These are phyloP conservation scores for Drusus annulatus DNA, from an alignment of 1,140 invertebrate genomes.

Conservation along the genomic window DNA sequence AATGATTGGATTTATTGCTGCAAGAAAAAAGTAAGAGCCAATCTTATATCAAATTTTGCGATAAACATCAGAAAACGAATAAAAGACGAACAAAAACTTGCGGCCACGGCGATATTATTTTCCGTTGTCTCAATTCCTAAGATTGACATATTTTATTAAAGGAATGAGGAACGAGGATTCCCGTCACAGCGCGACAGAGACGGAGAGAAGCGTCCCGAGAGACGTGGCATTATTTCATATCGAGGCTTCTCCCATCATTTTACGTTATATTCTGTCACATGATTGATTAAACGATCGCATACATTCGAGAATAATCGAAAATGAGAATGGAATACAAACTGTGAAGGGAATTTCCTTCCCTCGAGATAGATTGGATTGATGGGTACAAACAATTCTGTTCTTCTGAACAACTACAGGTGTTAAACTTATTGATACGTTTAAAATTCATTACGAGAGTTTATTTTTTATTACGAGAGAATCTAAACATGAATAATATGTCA, in stretches of 20 bases:
- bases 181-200: constrained; percentile 45
- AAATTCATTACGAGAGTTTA: no score
- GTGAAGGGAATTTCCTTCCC: background rate
- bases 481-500: no score
- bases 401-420: no score
- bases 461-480: no score
- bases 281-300: constrained; percentile 37
- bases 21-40: no score
- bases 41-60: no score
- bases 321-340: background rate
- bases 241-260: constrained; percentile 23
- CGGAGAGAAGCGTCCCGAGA: constrained; percentile 25
- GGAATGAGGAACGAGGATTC: constrained; percentile 43
- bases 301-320: constrained; percentile 4
- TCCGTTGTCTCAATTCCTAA: constrained; percentile 33
- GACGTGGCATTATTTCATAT: constrained; percentile 54
- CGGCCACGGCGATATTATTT: constrained; percentile 4
- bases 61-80: background rate
- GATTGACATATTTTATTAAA: constrained; percentile 59
- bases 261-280: constrained; percentile 15
- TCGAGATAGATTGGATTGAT: no score
- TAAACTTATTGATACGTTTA: no score
- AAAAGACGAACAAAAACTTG: background rate
- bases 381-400: no score
- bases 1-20: no score